phyloP scores from a whole-genome alignment of 2,797 vertebrate species.

The Poecilia picta region DNA sequence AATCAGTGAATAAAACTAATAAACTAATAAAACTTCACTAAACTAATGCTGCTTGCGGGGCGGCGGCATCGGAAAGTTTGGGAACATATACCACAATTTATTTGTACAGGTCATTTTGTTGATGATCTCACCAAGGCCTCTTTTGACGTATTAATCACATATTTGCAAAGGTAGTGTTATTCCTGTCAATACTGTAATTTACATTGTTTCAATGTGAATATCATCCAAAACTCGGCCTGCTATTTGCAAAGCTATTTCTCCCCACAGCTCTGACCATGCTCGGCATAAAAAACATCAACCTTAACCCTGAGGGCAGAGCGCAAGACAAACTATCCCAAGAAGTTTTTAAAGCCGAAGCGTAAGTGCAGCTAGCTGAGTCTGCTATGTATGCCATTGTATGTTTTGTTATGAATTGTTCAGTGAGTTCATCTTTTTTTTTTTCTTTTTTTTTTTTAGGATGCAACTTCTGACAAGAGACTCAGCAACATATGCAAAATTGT shows the following conservation, averaged over 20 bases:
- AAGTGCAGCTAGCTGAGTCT: constrained; percentile 48
- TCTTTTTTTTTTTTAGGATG: constrained; percentile 57
- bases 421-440: not conserved
- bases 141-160: not conserved
- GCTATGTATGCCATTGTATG: not conserved
- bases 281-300: constrained; percentile 73
- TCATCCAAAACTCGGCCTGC: not conserved
- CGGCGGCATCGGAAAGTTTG: too few relatives aligned
- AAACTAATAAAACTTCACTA: too few relatives aligned
- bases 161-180: not conserved
- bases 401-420: too few relatives aligned
- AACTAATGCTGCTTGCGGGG: too few relatives aligned
- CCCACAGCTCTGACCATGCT: constrained; percentile 75
- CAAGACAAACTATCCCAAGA: constrained; percentile 77
- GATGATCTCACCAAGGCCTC: not conserved
- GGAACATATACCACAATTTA: not conserved
- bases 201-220: not conserved
- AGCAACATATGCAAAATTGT: constrained; percentile 55
- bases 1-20: too few relatives aligned
- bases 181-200: not conserved
- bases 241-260: not conserved
- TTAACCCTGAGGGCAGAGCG: constrained; percentile 70
- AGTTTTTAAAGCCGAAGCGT: constrained; percentile 80
- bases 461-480: constrained; percentile 64
- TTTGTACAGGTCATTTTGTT: not conserved